Conservation (phyloP, 1,140 invertebrate species). For the Neodiprion virginianus region DNA sequence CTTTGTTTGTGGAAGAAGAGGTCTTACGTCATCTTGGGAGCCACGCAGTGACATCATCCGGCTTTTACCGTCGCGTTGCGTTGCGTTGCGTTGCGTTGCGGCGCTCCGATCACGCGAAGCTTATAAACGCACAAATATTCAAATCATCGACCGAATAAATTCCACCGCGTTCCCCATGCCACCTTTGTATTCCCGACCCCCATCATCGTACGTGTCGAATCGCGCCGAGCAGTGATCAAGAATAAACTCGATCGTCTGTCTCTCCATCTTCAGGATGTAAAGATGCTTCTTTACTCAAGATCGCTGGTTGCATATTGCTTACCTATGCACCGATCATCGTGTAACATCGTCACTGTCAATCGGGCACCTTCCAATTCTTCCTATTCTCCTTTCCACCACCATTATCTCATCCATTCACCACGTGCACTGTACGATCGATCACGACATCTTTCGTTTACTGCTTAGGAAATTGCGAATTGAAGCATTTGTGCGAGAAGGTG, state of each 20-base stretch:
- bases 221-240: too few species aligned
- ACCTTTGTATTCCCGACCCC: not conserved
- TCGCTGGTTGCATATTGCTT: not conserved
- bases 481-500: too few species aligned
- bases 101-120: not conserved
- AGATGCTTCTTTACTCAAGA: not conserved
- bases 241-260: too few species aligned
- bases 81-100: not conserved
- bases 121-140: constrained; percentile 2
- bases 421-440: too few species aligned
- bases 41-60: not conserved
- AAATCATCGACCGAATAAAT: constrained; percentile 2
- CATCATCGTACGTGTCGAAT: too few species aligned
- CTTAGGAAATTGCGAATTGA: too few species aligned
- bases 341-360: too few species aligned
- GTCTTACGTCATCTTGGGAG: not conserved
- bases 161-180: not conserved
- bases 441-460: too few species aligned
- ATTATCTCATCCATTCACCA: too few species aligned
- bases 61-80: not conserved
- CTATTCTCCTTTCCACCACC: too few species aligned
- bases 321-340: too few species aligned
- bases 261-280: not conserved
- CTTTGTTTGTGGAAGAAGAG: not conserved
- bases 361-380: too few species aligned